Evolutionary conservation across 2,797 vertebrate genomes (phyloP).

Genomic region (Uromys caudimaculatus): DNA sequence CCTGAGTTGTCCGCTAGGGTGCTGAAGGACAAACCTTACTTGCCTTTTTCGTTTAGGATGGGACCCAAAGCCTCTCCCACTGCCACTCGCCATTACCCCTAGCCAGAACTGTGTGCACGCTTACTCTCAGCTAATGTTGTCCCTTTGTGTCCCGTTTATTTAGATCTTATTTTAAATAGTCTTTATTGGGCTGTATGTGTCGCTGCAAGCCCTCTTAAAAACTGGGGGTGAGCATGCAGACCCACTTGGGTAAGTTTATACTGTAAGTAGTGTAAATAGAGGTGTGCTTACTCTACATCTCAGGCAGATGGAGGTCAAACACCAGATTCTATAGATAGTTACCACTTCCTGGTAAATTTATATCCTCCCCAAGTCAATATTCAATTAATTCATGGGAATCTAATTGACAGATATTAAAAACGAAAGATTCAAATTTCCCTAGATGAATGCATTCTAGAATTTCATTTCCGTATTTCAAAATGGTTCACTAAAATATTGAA

Average conservation of each 20-base stretch:
- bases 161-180: background rate
- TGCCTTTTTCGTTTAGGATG: background rate
- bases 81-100: no score
- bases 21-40: background rate
- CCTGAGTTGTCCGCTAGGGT: background rate
- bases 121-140: background rate
- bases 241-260: background rate
- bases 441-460: slow-evolving; percentile 13
- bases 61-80: background rate
- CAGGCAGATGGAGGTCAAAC: background rate
- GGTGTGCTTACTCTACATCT: background rate
- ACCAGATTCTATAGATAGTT: background rate
- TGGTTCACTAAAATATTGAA: background rate
- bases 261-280: background rate
- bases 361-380: background rate
- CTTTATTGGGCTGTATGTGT: background rate
- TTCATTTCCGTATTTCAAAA: slow-evolving; percentile 44
- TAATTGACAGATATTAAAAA: slow-evolving; percentile 55
- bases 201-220: slow-evolving; percentile 22
- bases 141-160: background rate
- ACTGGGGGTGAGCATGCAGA: background rate
- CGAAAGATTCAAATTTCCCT: slow-evolving; percentile 35
- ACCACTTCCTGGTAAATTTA: slow-evolving; percentile 28
- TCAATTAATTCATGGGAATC: background rate
- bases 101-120: background rate